phyloP scores from a whole-genome alignment of 2,888 invertebrate species.

The Chouioia cunea region DNA sequence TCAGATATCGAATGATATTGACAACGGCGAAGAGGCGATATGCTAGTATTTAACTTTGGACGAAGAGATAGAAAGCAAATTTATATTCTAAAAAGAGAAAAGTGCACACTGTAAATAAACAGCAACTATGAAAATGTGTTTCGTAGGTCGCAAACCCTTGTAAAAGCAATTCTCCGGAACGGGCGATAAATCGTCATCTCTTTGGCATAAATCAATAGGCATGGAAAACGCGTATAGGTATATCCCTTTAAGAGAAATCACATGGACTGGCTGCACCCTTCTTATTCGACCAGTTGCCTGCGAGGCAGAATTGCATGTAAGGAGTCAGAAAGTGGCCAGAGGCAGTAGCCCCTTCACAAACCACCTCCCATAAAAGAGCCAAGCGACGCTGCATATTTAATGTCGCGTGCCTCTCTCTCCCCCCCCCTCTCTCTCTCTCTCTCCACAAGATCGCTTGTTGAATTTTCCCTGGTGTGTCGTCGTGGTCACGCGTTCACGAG shows the following conservation, averaged over 20 bases:
- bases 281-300: conserved; percentile 41
- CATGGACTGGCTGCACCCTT: conserved; percentile 23
- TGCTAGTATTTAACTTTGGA: too few relatives aligned
- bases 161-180: not conserved
- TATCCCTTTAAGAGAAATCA: conserved; percentile 29
- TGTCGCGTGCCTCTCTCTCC: conserved; percentile 61
- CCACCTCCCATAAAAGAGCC: conserved; percentile 60
- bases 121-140: too few relatives aligned
- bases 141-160: not conserved
- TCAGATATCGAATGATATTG: too few relatives aligned
- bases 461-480: conserved; percentile 67
- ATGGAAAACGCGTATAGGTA: too few relatives aligned
- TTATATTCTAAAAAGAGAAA: too few relatives aligned
- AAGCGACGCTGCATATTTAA: conserved; percentile 66
- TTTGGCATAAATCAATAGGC: conserved; percentile 31
- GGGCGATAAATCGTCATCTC: not conserved
- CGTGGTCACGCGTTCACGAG: conserved; percentile 62
- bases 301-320: conserved; percentile 43
- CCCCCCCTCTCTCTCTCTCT: too few relatives aligned
- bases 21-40: too few relatives aligned
- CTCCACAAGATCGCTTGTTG: conserved; percentile 60
- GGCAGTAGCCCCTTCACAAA: conserved; percentile 60
- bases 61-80: too few relatives aligned
- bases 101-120: too few relatives aligned
- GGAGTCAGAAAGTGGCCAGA: conserved; percentile 48